Conservation (phyloP, 2,797 vertebrate species). For the Anolis apletophallus region DNA sequence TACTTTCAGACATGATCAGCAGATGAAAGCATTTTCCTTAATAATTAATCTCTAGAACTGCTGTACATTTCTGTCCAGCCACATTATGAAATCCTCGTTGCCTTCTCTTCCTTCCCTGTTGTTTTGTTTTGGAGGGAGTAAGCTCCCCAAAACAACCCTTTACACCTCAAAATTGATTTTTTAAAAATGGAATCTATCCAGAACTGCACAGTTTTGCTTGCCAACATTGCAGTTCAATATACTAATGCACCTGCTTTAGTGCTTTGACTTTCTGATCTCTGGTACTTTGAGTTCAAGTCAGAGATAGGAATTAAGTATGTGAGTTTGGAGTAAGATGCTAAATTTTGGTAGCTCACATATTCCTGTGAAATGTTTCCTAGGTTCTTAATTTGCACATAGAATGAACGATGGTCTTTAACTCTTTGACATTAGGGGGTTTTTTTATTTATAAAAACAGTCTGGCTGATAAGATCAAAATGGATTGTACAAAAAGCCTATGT, state of each 20-base stretch:
- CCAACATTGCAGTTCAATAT: conserved; percentile 54
- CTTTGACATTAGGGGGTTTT: background rate
- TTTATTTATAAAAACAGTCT: conserved; percentile 15
- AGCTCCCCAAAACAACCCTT: conserved; percentile 19
- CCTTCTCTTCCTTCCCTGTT: conserved; percentile 43
- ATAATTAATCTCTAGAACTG: conserved; percentile 42
- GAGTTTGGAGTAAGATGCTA: conserved; percentile 17
- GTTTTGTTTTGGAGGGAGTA: conserved; percentile 43
- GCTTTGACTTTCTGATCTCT: conserved; percentile 55
- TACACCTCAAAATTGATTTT: conserved; percentile 61
- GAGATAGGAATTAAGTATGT: conserved; percentile 35
- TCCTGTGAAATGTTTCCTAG: conserved; percentile 3
- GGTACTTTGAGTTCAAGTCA: conserved; percentile 44
- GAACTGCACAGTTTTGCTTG: conserved; percentile 36
- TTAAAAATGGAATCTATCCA: conserved; percentile 52
- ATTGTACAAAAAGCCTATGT: background rate
- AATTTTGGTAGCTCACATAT: conserved; percentile 22
- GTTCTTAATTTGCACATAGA: background rate
- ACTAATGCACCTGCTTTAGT: conserved; percentile 39
- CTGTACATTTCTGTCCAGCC: conserved; percentile 42
- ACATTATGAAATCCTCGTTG: conserved; percentile 17
- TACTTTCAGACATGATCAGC: conserved; percentile 60
- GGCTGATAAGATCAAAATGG: conserved; percentile 7
- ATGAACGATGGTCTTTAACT: background rate
- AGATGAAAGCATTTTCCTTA: conserved; percentile 59